Conservation (phyloP, 2,113 vertebrate species). For the Butastur rufipennis region DNA sequence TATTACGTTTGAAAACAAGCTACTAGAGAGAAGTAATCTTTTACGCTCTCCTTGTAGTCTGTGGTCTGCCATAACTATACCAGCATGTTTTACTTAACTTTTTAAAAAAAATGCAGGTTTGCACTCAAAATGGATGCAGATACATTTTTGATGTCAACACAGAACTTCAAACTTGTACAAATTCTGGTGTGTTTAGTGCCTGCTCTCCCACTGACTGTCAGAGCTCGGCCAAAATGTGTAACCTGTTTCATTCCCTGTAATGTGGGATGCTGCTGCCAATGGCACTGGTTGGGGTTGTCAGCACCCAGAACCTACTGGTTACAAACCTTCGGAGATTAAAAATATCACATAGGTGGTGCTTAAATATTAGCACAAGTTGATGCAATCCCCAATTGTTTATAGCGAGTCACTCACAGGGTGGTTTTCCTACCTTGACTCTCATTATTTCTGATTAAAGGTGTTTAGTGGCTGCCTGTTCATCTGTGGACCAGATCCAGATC, state of each 20-base stretch:
- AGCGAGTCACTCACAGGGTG: too few relatives aligned
- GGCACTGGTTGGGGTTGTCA: rapidly evolving
- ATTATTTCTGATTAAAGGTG: neutral
- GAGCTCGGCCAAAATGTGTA: neutral
- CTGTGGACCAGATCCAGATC: neutral
- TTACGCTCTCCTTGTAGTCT: neutral
- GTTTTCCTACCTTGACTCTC: neutral
- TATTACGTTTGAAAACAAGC: neutral
- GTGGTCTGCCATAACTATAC: neutral
- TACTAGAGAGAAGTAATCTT: neutral
- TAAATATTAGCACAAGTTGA: neutral
- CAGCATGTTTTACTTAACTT: neutral
- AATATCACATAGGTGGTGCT: rapidly evolving
- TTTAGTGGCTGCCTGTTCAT: neutral
- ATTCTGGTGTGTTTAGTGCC: neutral
- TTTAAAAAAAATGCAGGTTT: neutral
- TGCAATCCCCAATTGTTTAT: neutral
- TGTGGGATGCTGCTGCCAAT: neutral
- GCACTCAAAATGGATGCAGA: rapidly evolving
- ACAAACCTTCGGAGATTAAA: neutral
- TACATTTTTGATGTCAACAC: neutral
- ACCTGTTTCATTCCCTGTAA: neutral
- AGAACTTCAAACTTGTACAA: neutral
- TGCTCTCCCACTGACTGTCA: neutral
- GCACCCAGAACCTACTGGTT: neutral